Conservation (phyloP, 2,888 invertebrate genomes). For the Caenorhabditis sulstoni region DNA sequence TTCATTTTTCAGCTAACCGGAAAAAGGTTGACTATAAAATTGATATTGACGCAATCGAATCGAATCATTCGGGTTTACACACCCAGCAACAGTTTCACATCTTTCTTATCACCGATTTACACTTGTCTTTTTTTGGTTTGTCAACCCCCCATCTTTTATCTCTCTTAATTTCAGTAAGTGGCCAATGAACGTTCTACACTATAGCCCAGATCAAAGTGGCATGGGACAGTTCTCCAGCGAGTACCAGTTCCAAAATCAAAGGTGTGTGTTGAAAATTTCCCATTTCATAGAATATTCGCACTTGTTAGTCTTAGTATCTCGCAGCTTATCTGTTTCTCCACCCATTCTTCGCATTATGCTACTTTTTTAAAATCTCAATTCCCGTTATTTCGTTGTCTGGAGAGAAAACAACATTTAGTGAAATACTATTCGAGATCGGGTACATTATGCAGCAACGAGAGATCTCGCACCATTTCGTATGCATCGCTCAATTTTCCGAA, state of each 20-base stretch:
- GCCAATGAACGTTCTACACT: conserved; percentile 48
- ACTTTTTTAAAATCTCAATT: no score
- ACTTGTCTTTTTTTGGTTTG: conserved; percentile 1
- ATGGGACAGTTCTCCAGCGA: conserved; percentile 44
- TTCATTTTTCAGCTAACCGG: conserved; percentile 21
- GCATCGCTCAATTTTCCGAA: neutral
- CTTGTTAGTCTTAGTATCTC: neutral
- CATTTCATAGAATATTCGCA: neutral
- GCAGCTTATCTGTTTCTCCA: neutral
- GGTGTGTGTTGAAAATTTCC: conserved; percentile 11
- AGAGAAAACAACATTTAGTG: neutral
- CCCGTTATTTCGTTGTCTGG: no score
- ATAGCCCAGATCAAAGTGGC: conserved; percentile 43
- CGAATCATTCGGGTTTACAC: conserved; percentile 30
- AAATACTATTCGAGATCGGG: neutral
- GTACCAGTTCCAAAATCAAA: conserved; percentile 41
- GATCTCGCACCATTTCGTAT: neutral
- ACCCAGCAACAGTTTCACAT: conserved; percentile 23
- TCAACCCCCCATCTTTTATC: neutral
- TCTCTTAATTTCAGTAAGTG: conserved; percentile 12
- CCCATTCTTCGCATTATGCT: no score
- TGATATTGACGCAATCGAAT: conserved; percentile 45
- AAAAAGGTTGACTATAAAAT: conserved; percentile 31
- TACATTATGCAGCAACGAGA: no score
- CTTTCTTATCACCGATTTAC: conserved; percentile 13